These are phyloP conservation scores for Acomys russatus DNA, from an alignment of 2,797 vertebrate species.

Conservation along the genomic window DNA sequence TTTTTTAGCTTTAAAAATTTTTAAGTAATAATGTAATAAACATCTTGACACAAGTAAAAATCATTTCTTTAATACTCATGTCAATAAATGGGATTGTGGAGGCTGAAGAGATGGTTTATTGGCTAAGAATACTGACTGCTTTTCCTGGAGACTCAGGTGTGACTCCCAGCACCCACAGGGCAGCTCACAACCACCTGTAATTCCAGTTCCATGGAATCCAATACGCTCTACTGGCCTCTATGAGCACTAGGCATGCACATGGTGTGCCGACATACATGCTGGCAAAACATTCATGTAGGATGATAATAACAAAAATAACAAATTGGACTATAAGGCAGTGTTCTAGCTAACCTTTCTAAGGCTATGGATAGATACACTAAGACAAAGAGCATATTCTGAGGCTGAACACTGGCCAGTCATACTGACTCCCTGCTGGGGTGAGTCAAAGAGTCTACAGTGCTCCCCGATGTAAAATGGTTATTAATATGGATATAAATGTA, in stretches of 20 bases:
- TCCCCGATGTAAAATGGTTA: background rate
- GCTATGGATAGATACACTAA: background rate
- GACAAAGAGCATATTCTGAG: background rate
- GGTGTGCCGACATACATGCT: background rate
- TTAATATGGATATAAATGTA: too few relatives aligned
- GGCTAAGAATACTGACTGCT: background rate
- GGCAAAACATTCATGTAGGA: background rate
- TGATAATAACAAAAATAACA: background rate
- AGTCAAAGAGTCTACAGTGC: background rate
- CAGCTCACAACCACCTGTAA: background rate
- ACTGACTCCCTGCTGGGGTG: background rate
- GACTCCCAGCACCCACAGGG: background rate
- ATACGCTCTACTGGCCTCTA: background rate
- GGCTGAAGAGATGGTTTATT: background rate
- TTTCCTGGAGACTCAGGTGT: background rate
- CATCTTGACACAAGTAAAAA: constrained; percentile 45
- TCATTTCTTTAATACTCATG: constrained; percentile 12
- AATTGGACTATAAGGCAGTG: background rate
- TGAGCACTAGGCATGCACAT: background rate
- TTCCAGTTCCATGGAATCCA: background rate
- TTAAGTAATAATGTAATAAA: background rate
- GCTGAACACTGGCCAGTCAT: background rate
- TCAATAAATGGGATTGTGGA: background rate
- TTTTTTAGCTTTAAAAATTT: background rate
- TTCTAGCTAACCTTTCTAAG: constrained; percentile 3